Evolutionary conservation across 2,113 vertebrate genomes (phyloP).

Genomic region (Mellivora capensis): DNA sequence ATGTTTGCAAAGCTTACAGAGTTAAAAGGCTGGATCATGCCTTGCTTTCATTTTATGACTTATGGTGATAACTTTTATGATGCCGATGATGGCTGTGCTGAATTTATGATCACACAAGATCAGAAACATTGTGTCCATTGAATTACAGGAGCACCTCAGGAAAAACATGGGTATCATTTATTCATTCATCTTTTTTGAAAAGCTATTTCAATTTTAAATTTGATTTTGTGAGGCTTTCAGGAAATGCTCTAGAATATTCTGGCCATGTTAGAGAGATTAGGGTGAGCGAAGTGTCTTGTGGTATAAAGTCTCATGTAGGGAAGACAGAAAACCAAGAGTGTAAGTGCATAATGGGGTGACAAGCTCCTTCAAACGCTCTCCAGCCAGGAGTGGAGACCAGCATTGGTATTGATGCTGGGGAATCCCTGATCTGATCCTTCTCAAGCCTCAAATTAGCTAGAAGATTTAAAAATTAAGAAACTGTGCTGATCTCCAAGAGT

Average conservation of each 20-base stretch:
- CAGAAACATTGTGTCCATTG: background rate
- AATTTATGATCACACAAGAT: constrained; percentile 2
- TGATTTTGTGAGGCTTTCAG: background rate
- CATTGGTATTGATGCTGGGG: accelerated
- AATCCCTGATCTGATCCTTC: background rate
- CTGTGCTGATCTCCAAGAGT: background rate
- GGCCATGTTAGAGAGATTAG: background rate
- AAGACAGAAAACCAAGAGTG: background rate
- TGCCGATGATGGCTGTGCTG: background rate
- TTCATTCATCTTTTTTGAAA: background rate
- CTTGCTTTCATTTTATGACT: constrained; percentile 54
- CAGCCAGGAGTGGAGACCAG: background rate
- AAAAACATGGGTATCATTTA: background rate
- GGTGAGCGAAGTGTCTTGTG: background rate
- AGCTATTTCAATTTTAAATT: background rate
- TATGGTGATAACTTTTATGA: constrained; percentile 45
- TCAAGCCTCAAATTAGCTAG: background rate
- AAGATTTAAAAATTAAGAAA: background rate
- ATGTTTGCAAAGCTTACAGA: constrained; percentile 3
- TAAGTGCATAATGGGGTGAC: too few relatives aligned
- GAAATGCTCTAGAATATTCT: background rate
- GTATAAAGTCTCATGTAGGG: background rate
- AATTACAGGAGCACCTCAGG: background rate
- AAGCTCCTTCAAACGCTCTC: background rate
- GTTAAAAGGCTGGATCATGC: background rate